Base-by-base conservation (phyloP, 2,113 vertebrate species). In the Xenopus laevis region DNA sequence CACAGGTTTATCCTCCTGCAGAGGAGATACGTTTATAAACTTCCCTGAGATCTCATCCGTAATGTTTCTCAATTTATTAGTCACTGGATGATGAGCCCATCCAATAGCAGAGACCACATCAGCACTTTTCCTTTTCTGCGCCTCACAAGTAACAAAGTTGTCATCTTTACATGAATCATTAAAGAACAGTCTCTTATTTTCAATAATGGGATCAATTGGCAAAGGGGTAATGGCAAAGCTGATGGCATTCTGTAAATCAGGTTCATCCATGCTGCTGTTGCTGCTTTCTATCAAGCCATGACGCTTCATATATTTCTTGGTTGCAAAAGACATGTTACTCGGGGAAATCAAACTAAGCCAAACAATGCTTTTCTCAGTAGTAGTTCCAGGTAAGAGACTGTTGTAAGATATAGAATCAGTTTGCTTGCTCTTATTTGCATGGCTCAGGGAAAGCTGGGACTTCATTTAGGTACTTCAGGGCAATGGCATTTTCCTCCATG, bases 401-500 rank as follows among this genome's bases (percentile, higher is more conserved):
- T 79, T 87, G 74, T 91, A 86, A 21, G 74, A 87, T 11, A 81
- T 83, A 10, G 61, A 76, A 68, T 90, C 88, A 30, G 64, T 13
- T 10, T 79, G 71, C 78, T 78, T 85, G 62, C 78, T 84, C 78
- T 82, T 85, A 71, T 82, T 84, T 3, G 86, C 86, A 55, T 4
- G 84, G 70, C 82, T 89, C 40, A 89, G 68, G 55, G 94, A 93
- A 13, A 97, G 84, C 80, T 97, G 94, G 44, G 89, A 86, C 84
- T n/a, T 98, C 93, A 71, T 84, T 95, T 65, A 98, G 89, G 75
- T 98, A 98, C 27, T 96, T 96, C 68, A 97, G 92, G 4, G 95
- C 95, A 68, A 99, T 98, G 80, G 97, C 95, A 0, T 98, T 98
- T 63, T 96, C 96, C 82, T 99, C 96, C 88, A 99, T 91, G 78